Percentiles rank a stretch among this genome's conserved stretches.
phyloP scores from a whole-genome alignment of 2,888 invertebrate genomes.

The Idaea straminata region DNA sequence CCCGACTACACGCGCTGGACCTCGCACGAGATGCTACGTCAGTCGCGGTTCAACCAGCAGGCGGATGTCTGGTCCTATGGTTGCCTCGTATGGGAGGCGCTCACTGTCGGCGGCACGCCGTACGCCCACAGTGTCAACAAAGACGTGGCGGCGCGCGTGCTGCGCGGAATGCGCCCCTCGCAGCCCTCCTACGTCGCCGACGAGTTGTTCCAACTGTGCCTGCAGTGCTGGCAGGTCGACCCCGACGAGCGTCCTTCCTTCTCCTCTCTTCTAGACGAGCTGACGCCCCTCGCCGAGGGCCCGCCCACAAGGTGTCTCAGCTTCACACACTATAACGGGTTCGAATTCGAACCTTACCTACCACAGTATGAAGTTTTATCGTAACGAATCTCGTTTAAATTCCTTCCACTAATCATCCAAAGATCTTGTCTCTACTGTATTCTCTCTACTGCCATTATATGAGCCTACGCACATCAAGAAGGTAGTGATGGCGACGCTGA shows the following conservation, averaged over 20 bases:
- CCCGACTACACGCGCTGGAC: conserved; percentile 90
- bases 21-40: conserved; percentile 87
- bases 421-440: conserved; percentile 23
- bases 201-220: conserved; percentile 89
- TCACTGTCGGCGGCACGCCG: conserved; percentile 89
- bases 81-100: conserved; percentile 90
- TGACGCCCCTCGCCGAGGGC: conserved; percentile 57
- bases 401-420: conserved; percentile 24
- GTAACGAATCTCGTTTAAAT: conserved; percentile 32
- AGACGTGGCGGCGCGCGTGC: conserved; percentile 84
- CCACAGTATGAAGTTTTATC: conserved; percentile 69
- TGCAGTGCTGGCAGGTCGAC: conserved; percentile 92
- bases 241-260: conserved; percentile 89
- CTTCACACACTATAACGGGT: conserved; percentile 72
- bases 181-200: conserved; percentile 88
- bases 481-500: neutral
- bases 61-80: conserved; percentile 93
- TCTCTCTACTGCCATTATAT: neutral
- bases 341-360: conserved; percentile 67
- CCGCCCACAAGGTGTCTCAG: conserved; percentile 61
- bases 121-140: conserved; percentile 84
- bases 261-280: conserved; percentile 76
- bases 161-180: conserved; percentile 85
- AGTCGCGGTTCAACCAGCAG: conserved; percentile 84
- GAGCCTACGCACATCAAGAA: neutral